Percentiles rank a stretch among this genome's conserved stretches.
Conservation (phyloP, 2,797 vertebrate species). For the Parambassis ranga region DNA sequence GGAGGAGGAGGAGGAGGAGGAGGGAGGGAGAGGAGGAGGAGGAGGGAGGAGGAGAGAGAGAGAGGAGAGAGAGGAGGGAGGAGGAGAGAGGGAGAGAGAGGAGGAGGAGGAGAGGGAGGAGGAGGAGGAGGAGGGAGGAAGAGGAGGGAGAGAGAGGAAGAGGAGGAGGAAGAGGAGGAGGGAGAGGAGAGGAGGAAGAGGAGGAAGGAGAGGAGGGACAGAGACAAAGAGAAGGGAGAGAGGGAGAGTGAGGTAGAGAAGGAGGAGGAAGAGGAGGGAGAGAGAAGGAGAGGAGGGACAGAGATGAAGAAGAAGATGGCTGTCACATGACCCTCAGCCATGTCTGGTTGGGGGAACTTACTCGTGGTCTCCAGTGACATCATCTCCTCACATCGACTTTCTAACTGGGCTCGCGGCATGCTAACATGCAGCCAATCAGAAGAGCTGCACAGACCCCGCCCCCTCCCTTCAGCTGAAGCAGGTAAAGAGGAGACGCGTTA, state of each 20-base stretch:
- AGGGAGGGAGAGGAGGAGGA: not conserved
- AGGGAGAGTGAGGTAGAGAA: not conserved
- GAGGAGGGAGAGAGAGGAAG: not conserved
- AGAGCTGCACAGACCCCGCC: conserved; percentile 42
- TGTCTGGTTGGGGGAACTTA: conserved; percentile 41
- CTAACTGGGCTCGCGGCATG: conserved; percentile 67
- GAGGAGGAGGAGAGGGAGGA: not conserved
- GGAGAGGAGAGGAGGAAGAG: not conserved
- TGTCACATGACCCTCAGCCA: conserved; percentile 20
- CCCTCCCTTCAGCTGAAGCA: conserved; percentile 58
- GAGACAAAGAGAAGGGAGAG: not conserved
- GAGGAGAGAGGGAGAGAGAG: too few relatives aligned
- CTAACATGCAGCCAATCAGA: conserved; percentile 74
- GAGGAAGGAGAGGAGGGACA: not conserved
- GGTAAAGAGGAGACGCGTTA: conserved; percentile 64
- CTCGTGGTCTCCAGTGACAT: conserved; percentile 34
- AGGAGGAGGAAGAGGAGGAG: not conserved
- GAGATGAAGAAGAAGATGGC: not conserved
- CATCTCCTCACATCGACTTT: conserved; percentile 55
- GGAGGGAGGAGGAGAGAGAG: not conserved
- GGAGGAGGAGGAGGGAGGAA: not conserved
- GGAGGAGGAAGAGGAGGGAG: not conserved
- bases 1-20: not conserved
- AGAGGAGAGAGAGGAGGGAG: too few relatives aligned
- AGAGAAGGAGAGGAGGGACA: not conserved